Base-by-base conservation (phyloP, 2,113 vertebrate species). In the Nothocercus julius region DNA sequence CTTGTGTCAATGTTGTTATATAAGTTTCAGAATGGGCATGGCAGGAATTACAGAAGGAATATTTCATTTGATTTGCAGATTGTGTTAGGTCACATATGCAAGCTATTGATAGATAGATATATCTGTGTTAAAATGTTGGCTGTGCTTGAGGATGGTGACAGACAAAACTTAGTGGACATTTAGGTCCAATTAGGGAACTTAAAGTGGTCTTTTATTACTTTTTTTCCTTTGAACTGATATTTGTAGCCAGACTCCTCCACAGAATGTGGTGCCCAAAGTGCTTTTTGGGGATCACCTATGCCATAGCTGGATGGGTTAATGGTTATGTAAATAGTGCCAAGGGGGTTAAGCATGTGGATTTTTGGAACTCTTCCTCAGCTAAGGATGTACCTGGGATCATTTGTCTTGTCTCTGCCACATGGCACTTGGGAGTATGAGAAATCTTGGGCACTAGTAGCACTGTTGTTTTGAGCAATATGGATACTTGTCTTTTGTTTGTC, bases 221-320 rank as follows among this genome's bases (percentile, higher is more conserved):
- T 78, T 5, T 67, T 82, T 13, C 56, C 6, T 19, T 59, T 58
- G 78, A 61, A 34, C 2, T 17, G 24, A 6, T 32, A 20, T 74
- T 0, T 42, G 79, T 58, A 73, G 49, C 32, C 19, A 91, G 51
- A 70, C 12, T 9, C 67, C 58, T 79, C 14, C 32, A 38, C 27
- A 25, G 13, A 70, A 49, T 1, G 1, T 28, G 32, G 10, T 34
- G 19, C 12, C 34, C 7, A 5, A 58, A 62, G 44, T 20, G 30
- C 4, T 3, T n/a, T 22, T 32, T 34, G 9, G 21, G 20, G 13
- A 59, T 76, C 20, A 5, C 1, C 1, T 36, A 13, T 54, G 17
- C 7, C 1, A 0, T 42, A 17, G 42, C 77, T 61, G 40, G 36
- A 40, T 34, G 49, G 7, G 47, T 42, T 32, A 24, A 12, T 28